A percentile compares a stretch with the other conserved stretches of the same genome.
These are phyloP conservation scores for Apodemia mormo DNA, from an alignment of 2,888 invertebrate genomes.

Conservation along the genomic window DNA sequence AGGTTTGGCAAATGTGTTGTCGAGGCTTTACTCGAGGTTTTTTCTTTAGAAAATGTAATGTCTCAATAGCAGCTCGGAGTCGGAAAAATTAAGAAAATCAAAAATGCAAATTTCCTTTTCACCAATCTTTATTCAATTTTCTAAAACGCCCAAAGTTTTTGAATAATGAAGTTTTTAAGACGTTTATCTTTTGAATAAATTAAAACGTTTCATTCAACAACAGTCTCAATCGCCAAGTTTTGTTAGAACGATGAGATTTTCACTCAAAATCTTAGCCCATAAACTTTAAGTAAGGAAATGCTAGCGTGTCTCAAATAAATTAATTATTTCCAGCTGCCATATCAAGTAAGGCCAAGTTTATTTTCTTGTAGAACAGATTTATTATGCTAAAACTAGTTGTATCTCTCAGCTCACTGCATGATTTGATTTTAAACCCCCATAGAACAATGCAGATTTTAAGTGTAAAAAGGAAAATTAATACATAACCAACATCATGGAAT, in stretches of 20 bases:
- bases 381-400: too few relatives aligned
- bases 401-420: too few relatives aligned
- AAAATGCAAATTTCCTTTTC: neutral
- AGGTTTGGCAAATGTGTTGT: too few relatives aligned
- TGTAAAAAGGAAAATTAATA: too few relatives aligned
- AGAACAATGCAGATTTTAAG: too few relatives aligned
- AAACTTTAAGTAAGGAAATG: neutral
- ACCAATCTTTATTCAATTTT: neutral
- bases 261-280: neutral
- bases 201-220: neutral
- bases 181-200: constrained; percentile 11
- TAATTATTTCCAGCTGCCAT: neutral
- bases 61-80: too few relatives aligned
- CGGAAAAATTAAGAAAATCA: neutral
- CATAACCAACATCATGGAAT: too few relatives aligned
- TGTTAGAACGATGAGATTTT: neutral
- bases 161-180: constrained; percentile 14
- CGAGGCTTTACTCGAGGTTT: too few relatives aligned
- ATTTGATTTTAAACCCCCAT: too few relatives aligned
- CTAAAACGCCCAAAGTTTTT: neutral
- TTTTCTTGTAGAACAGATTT: neutral
- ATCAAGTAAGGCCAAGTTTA: neutral
- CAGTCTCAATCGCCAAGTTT: neutral
- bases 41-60: too few relatives aligned
- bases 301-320: constrained; percentile 4